Percentiles rank a stretch among this genome's conserved stretches.
These are phyloP conservation scores for Ifrita kowaldi DNA, from an alignment of 2,113 vertebrate genomes.

Conservation along the genomic window DNA sequence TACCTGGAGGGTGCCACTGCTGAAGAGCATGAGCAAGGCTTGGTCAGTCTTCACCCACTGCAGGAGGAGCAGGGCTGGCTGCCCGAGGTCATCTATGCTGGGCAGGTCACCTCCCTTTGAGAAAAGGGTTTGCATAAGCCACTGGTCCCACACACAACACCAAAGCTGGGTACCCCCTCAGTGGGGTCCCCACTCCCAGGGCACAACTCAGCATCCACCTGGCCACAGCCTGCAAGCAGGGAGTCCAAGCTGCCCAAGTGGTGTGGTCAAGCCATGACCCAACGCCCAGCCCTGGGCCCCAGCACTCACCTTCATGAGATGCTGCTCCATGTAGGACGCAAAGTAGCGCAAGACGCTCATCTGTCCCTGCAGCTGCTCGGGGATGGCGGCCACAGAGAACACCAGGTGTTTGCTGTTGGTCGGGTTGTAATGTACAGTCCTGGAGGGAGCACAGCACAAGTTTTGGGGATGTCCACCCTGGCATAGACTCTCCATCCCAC, in stretches of 20 bases:
- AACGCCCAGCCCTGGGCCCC: neutral
- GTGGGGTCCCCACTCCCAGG: neutral
- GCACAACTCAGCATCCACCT: neutral
- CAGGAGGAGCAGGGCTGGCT: slow-evolving; percentile 80
- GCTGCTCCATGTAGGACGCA: slow-evolving; percentile 94
- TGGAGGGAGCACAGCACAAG: slow-evolving; percentile 21
- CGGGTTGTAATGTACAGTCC: slow-evolving; percentile 90
- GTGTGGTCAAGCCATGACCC: neutral
- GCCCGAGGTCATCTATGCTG: slow-evolving; percentile 75
- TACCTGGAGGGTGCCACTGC: slow-evolving; percentile 92
- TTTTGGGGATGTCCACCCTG: neutral
- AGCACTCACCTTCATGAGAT: slow-evolving; percentile 89
- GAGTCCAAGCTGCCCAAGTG: neutral
- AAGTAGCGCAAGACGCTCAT: slow-evolving; percentile 89
- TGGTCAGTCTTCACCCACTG: slow-evolving; percentile 98
- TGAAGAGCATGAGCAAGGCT: slow-evolving; percentile 96
- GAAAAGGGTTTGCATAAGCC: neutral
- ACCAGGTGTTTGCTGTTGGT: slow-evolving; percentile 90
- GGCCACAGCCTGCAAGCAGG: neutral
- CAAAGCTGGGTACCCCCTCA: neutral
- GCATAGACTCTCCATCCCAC: neutral
- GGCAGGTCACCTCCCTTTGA: slow-evolving; percentile 89
- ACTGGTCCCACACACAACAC: neutral
- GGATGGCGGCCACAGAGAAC: slow-evolving; percentile 80
- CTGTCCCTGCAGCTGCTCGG: slow-evolving; percentile 87